Evolutionary conservation across 2,797 vertebrate species (phyloP).

Genomic region (Eptatretus atami): DNA sequence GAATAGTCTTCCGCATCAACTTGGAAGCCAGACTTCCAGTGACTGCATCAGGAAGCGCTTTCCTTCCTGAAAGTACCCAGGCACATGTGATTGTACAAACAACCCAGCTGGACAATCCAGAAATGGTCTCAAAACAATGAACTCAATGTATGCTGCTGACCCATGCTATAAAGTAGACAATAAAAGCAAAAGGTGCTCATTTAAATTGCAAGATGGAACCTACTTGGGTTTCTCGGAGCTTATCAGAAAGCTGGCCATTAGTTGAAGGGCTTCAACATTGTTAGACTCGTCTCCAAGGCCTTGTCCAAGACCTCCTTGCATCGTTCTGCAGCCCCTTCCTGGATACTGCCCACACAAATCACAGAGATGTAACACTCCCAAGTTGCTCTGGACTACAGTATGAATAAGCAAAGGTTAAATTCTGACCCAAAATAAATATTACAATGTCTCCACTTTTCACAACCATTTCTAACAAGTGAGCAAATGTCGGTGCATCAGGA

Average conservation of each 20-base stretch:
- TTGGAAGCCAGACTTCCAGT: conserved; percentile 23
- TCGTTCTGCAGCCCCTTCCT: conserved; percentile 24
- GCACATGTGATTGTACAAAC: too few species aligned
- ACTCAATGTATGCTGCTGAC: background rate
- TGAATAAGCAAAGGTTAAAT: too few species aligned
- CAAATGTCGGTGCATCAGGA: too few species aligned
- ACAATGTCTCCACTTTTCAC: too few species aligned
- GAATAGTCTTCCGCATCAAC: conserved; percentile 12
- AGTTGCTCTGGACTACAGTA: too few species aligned
- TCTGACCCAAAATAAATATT: too few species aligned
- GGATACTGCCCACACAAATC: conserved; percentile 17
- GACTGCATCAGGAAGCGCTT: conserved; percentile 29
- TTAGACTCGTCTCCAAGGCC: conserved; percentile 24
- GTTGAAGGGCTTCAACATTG: conserved; percentile 32
- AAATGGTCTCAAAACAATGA: too few species aligned
- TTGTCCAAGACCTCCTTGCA: conserved; percentile 26
- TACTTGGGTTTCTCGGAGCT: conserved; percentile 18
- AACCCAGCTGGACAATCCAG: too few species aligned
- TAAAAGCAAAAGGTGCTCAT: background rate
- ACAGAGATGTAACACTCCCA: background rate
- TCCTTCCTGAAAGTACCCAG: conserved; percentile 17
- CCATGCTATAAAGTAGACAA: too few species aligned
- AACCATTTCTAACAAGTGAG: too few species aligned
- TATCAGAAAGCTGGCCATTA: conserved; percentile 46
- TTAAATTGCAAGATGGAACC: background rate